These are phyloP conservation scores for Burhinus oedicnemus DNA, from an alignment of 2,113 vertebrate species.

Conservation along the genomic window DNA sequence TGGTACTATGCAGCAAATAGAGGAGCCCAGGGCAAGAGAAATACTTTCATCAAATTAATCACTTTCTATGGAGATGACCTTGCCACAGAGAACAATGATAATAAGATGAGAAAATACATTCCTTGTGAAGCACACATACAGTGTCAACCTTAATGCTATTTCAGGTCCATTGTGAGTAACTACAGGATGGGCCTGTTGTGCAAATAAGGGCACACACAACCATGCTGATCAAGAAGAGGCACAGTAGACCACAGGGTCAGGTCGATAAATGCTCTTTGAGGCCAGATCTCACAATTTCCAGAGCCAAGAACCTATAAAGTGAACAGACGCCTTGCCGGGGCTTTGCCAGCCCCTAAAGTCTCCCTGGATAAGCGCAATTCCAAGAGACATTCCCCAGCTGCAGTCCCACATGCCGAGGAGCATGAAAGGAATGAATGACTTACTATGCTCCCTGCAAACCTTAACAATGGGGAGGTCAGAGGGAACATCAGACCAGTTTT, in stretches of 20 bases:
- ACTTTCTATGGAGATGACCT: not conserved
- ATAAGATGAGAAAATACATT: constrained; percentile 1
- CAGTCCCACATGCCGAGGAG: not conserved
- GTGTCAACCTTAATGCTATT: not conserved
- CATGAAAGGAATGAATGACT: constrained; percentile 35
- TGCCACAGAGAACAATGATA: not conserved
- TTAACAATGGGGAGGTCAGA: constrained; percentile 18
- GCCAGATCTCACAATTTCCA: not conserved
- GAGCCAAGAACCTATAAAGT: not conserved
- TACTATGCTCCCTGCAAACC: constrained; percentile 19
- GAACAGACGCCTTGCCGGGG: not conserved
- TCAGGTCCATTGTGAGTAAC: not conserved
- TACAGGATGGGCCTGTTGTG: not conserved
- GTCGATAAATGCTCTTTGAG: not conserved
- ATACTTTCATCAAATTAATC: not conserved
- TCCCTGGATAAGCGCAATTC: constrained; percentile 41
- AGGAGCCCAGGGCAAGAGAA: not conserved
- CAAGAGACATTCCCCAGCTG: constrained; percentile 55
- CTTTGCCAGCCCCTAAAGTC: not conserved
- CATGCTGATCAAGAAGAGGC: not conserved
- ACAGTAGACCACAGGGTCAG: not conserved
- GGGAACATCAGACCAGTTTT: constrained; percentile 48
- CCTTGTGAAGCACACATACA: not conserved
- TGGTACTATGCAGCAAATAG: not conserved
- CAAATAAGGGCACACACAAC: not conserved